These are phyloP conservation scores for Hyperoplus lanceolatus DNA, from an alignment of 2,797 vertebrate genomes.

Conservation along the genomic window DNA sequence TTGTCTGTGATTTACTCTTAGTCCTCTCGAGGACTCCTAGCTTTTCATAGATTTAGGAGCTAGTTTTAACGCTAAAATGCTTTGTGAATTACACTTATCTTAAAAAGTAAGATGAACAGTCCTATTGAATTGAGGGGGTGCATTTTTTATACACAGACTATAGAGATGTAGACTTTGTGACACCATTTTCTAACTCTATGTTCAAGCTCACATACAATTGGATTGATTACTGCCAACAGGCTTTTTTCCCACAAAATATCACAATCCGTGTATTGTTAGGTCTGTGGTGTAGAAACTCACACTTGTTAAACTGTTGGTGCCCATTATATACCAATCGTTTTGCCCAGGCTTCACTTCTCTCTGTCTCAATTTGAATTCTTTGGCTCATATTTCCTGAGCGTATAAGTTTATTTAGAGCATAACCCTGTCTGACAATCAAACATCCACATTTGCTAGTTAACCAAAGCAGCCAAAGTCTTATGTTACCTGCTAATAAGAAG, in stretches of 20 bases:
- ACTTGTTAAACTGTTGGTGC: slow-evolving; percentile 8
- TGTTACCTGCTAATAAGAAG: slow-evolving; percentile 3
- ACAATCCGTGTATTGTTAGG: slow-evolving; percentile 18
- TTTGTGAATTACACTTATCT: too few species aligned
- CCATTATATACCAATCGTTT: background rate
- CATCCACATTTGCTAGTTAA: background rate
- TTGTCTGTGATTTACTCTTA: too few species aligned
- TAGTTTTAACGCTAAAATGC: too few species aligned
- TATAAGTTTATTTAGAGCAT: slow-evolving; percentile 1
- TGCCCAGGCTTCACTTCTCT: background rate
- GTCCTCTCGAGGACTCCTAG: too few species aligned
- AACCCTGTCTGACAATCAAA: background rate
- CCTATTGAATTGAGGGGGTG: slow-evolving; percentile 9
- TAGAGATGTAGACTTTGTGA: slow-evolving; percentile 40
- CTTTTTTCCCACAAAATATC: slow-evolving; percentile 25
- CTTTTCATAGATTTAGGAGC: too few species aligned
- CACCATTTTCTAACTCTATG: slow-evolving; percentile 44
- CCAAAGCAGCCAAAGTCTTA: background rate
- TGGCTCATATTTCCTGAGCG: background rate
- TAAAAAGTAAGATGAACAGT: slow-evolving; percentile 8
- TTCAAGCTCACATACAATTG: slow-evolving; percentile 25
- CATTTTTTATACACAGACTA: slow-evolving; percentile 40
- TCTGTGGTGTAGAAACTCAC: slow-evolving; percentile 11
- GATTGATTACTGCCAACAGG: slow-evolving; percentile 43
- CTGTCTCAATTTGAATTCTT: background rate